Base-by-base conservation (phyloP, 2,888 invertebrate species). In the Pseudococcus jackbeardsleyi region DNA sequence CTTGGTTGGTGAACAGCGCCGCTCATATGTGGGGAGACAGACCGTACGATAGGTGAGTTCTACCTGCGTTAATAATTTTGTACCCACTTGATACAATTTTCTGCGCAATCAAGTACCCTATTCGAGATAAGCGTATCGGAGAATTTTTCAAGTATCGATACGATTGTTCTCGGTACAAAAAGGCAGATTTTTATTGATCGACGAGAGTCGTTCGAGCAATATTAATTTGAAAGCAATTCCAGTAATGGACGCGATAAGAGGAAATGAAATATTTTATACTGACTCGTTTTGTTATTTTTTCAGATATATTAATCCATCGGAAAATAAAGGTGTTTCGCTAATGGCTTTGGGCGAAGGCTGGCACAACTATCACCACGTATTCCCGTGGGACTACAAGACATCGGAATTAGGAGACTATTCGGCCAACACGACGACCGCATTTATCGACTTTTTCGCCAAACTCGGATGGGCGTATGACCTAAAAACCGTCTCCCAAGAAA, bases 1-100 rank as follows among this genome's bases (percentile, higher is more conserved):
- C 98, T 0, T 98, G 97, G 97, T 93, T 96, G 89, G 97, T 97
- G 64, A 98, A 98, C 92, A 96, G 96, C 89, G 96, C 96, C 3
- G 97, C 98, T 1, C 98, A 97, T 92, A 94, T 95, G 91, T 96
- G 94, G 93, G 96, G 96, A 85, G 93, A 94, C 90, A 95, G 94
- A 90, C 95, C 96, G 17, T 96, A 96, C 91, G 95, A 97, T 92
- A 94, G 93, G 93, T 94, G 19, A 88, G 87, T 79, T 26, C 59
- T 59, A 59, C 59, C 42, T 42, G 5, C n/a, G 7, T 7, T 59
- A 7, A 19, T 59, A 7, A 19, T n/a, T 3, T 7, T 0, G 64
- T 6, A 22, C 22, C 22, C 17, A n/a, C 7, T n/a, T 59, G 59
- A 33, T 59, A n/a, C 3, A n/a, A n/a, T 59, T n/a, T 59, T n/a